Evolutionary conservation across 2,888 invertebrate genomes (phyloP), one percentile per base, ranked within the genome.

Genomic region (Penaeus monodon): DNA sequence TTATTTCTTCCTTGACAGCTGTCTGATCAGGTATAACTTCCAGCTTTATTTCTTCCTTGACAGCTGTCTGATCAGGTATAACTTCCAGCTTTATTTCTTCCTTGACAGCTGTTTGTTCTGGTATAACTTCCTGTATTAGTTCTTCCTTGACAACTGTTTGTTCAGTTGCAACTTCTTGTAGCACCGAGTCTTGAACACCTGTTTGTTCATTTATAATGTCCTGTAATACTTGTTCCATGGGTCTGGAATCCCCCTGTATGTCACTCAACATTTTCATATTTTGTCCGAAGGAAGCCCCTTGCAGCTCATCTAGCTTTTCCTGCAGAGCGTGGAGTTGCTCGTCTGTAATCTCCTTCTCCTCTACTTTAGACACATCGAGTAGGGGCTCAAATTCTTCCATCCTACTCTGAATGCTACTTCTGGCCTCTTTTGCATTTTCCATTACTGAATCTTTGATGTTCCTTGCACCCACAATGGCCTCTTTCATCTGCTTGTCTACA

Each of bases 251-350:
- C 70, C 74, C 44, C 33, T 86, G 85, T 44, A 86, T n/a, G 33
- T 89, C 89, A 29, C 81, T 84, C 29, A 89, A 89, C 33, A 89
- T 84, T 65, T 84, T 88, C 38, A 88, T 27, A 38, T 89, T 81
- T 33, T 88, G 86, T 12, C 81, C 78, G 80, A 83, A 89, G 24
- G 88, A 84, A 64, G 79, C 65, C 64, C 83, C 85, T 49, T 86
- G 86, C 57, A 89, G 10, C 63, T 88, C 86, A 64, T 66, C 79
- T 10, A 90, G 79, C 29, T 88, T 88, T 29, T 88, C 85, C 79
- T 81, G 70, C 44, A 90, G 84, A 49, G 83, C 88, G 22, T 88
- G 44, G 38, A 90, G 80, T 29, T 90, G 88, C n/a, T 88, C 88
- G 4, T 88, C 87, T 44, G 90, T 87, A 20, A 90, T 88, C 80